Evolutionary conservation across 2,797 vertebrate species (phyloP), one percentile per base, ranked within the genome.

Genomic region (Gambusia yucatana): DNA sequence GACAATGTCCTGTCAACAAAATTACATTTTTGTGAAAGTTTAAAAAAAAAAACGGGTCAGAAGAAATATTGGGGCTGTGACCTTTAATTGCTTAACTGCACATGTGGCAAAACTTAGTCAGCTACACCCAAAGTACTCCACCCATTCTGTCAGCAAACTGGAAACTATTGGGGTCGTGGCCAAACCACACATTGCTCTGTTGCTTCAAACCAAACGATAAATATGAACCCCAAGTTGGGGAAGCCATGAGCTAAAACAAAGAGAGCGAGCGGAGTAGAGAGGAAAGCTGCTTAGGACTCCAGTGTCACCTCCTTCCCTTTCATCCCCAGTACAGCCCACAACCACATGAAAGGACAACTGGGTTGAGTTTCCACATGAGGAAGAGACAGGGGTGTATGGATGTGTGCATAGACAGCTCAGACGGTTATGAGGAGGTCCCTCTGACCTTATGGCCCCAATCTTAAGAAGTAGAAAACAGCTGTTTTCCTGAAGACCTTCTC

Each of bases 291-390:
- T 80, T 3, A 67, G 77, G 78, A 71, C 81, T 83, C 4, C 10
- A 84, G 73, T 88, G 87, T 86, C 84, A 87, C 84, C 84, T 91
- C 85, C 79, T 88, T 84, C 81, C 69, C 76, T 84, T 86, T 84
- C 86, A 63, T 80, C 78, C 50, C 74, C 78, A 83, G 70, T 79
- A 85, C 87, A 25, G 63, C 80, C 87, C 88, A 22, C 77, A 86
- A 83, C 93, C 92, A 94, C 93, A 91, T 94, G 74, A 94, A 94
- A 93, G 83, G 75, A 77, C 74, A 20, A 77, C 85, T 92, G 92
- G 93, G 90, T 76, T 92, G 89, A 90, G 92, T 83, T 90, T 82
- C 89, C 89, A 93, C 92, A 90, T 92, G 91, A 87, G 90, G 85
- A 86, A 81, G 88, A 91, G 88, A 87, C 86, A 75, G 85, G 76